phyloP scores from a whole-genome alignment of 2,888 invertebrate species.

The Drosophila acutilabella region DNA sequence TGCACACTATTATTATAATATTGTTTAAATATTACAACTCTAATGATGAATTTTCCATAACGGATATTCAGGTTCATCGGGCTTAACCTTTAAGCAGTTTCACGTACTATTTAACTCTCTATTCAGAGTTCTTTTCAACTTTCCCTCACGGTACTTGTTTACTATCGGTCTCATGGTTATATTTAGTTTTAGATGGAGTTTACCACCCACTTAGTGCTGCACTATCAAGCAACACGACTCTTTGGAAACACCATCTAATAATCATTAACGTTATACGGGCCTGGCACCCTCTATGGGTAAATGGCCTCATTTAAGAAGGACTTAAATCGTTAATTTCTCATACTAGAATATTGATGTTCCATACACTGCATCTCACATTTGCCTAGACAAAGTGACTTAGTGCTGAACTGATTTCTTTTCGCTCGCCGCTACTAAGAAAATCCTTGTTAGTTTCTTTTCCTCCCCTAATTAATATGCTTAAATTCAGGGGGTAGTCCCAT shows the following conservation, averaged over 20 bases:
- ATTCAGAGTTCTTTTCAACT: too few species aligned
- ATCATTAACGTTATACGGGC: too few species aligned
- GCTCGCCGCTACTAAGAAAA: slow-evolving; percentile 88
- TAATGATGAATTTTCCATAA: slow-evolving; percentile 68
- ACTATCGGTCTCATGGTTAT: too few species aligned
- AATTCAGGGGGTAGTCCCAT: slow-evolving; percentile 85
- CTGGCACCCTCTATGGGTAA: slow-evolving; percentile 86
- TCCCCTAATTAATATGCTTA: slow-evolving; percentile 90
- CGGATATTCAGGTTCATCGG: too few species aligned
- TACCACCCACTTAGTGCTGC: too few species aligned
- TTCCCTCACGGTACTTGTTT: too few species aligned
- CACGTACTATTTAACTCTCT: too few species aligned
- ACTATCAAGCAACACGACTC: too few species aligned
- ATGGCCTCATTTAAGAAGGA: slow-evolving; percentile 86
- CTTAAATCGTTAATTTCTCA: slow-evolving; percentile 77
- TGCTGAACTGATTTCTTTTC: slow-evolving; percentile 51
- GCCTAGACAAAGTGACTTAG: slow-evolving; percentile 76
- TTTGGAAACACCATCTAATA: too few species aligned
- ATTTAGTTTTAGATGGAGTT: too few species aligned
- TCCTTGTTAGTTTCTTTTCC: slow-evolving; percentile 89
- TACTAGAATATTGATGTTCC: slow-evolving; percentile 57
- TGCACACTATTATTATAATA: slow-evolving; percentile 65
- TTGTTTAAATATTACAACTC: slow-evolving; percentile 63
- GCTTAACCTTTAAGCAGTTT: too few species aligned
- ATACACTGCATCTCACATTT: slow-evolving; percentile 74